Conservation (phyloP, 2,113 vertebrate genomes). For the Brienomyrus brachyistius region DNA sequence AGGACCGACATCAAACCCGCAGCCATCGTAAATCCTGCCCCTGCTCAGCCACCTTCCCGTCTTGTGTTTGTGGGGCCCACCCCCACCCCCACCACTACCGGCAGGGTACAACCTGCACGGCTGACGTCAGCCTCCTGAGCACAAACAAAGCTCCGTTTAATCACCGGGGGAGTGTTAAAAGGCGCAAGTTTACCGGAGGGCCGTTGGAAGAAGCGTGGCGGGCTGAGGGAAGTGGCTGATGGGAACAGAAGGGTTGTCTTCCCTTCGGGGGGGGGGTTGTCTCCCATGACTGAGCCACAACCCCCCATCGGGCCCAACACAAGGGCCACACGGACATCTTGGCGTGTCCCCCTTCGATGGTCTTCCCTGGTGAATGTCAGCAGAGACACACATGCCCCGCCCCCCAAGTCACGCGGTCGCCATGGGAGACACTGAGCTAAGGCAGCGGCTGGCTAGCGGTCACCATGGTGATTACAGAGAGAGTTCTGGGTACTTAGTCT, state of each 20-base stretch:
- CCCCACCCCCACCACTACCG: background rate
- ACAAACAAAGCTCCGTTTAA: background rate
- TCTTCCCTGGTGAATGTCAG: background rate
- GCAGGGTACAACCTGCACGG: background rate
- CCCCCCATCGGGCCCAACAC: background rate
- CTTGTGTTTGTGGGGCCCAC: background rate
- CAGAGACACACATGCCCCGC: background rate
- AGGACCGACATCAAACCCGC: background rate
- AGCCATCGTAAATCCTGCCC: background rate
- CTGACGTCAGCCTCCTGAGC: background rate
- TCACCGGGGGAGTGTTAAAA: background rate
- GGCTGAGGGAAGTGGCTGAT: background rate
- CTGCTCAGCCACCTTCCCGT: background rate
- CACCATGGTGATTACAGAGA: background rate
- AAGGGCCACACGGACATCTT: background rate
- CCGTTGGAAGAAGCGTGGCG: background rate
- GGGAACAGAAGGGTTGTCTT: background rate
- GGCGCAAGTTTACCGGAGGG: background rate
- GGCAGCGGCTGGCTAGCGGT: background rate
- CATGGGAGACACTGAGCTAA: background rate
- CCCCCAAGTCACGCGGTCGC: background rate
- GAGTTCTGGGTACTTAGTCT: background rate
- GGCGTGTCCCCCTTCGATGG: background rate
- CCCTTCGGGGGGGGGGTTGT: background rate
- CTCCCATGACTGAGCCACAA: background rate